Percentiles rank a stretch among this genome's conserved stretches.
Evolutionary conservation across 1,140 invertebrate genomes (phyloP).

Genomic region (Meloidogyne hapla): DNA sequence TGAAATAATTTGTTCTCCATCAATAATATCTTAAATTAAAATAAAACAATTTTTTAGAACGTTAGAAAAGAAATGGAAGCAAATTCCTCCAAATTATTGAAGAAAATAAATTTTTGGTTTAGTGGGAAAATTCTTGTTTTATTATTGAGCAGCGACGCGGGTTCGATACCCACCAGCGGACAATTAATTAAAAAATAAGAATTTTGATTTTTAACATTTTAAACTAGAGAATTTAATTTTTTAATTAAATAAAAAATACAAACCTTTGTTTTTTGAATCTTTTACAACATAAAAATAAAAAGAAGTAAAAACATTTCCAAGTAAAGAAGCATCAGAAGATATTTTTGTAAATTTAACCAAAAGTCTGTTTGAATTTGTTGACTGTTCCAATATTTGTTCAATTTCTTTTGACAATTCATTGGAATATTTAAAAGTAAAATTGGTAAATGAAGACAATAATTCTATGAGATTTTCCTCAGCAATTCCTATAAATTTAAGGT

Average conservation of each 20-base stretch:
- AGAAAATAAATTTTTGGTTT: no score
- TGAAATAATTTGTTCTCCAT: not conserved
- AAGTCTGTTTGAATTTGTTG: no score
- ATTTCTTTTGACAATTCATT: not conserved
- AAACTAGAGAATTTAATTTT: no score
- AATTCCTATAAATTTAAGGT: not conserved
- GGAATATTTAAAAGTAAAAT: not conserved
- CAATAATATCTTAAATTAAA: not conserved
- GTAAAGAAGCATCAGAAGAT: not conserved
- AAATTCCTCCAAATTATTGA: no score
- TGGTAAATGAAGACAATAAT: not conserved
- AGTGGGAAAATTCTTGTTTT: no score
- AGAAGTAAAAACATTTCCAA: not conserved
- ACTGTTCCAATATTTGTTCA: not conserved
- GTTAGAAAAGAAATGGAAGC: no score
- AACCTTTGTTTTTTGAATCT: not conserved
- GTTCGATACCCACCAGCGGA: not conserved
- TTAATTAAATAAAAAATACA: not conserved
- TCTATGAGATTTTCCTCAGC: not conserved
- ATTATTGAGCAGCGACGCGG: no score
- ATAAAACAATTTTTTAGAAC: not conserved
- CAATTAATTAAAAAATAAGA: not conserved
- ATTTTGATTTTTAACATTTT: no score
- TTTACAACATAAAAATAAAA: not conserved
- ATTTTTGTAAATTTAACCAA: constrained; percentile 4